These are phyloP conservation scores for Trisateles emortualis DNA, from an alignment of 2,888 invertebrate genomes.

Conservation along the genomic window DNA sequence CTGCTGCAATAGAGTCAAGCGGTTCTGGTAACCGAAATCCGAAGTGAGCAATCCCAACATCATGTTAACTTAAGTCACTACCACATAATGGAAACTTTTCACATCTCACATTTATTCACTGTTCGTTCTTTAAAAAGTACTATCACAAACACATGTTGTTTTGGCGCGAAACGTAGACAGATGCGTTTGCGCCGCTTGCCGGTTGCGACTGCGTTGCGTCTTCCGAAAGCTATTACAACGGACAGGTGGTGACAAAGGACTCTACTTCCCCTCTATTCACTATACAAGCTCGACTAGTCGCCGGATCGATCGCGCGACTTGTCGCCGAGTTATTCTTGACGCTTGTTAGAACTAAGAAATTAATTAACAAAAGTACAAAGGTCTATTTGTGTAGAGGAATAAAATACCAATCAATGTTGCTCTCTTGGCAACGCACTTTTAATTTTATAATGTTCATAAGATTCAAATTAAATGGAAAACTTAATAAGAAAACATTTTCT, in stretches of 20 bases:
- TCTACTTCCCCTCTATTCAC: slow-evolving; percentile 75
- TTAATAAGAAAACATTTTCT: slow-evolving; percentile 9
- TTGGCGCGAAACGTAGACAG: slow-evolving; percentile 78
- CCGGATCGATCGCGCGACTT: slow-evolving; percentile 50
- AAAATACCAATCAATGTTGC: slow-evolving; percentile 6
- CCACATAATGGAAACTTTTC: slow-evolving; percentile 31
- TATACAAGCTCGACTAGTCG: slow-evolving; percentile 53
- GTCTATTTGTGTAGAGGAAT: slow-evolving; percentile 1
- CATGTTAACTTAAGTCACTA: slow-evolving; percentile 34
- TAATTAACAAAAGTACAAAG: slow-evolving; percentile 10
- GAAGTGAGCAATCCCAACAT: slow-evolving; percentile 80
- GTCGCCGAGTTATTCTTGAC: slow-evolving; percentile 36
- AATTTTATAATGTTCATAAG: slow-evolving; percentile 5
- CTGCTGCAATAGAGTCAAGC: slow-evolving; percentile 75
- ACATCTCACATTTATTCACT: slow-evolving; percentile 22
- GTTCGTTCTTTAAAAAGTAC: slow-evolving; percentile 36
- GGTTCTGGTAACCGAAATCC: slow-evolving; percentile 78
- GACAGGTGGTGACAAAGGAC: slow-evolving; percentile 83
- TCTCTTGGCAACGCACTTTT: background rate
- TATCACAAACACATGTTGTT: slow-evolving; percentile 56
- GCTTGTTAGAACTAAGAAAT: slow-evolving; percentile 11
- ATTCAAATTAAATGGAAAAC: slow-evolving; percentile 8
- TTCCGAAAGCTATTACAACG: slow-evolving; percentile 81
- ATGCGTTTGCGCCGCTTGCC: slow-evolving; percentile 73
- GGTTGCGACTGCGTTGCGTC: slow-evolving; percentile 68